Evolutionary conservation across 92 coral and sea anemone species (phyloP), one percentile per base, ranked within the genome.

Genomic region (Micromussa lordhowensis): DNA sequence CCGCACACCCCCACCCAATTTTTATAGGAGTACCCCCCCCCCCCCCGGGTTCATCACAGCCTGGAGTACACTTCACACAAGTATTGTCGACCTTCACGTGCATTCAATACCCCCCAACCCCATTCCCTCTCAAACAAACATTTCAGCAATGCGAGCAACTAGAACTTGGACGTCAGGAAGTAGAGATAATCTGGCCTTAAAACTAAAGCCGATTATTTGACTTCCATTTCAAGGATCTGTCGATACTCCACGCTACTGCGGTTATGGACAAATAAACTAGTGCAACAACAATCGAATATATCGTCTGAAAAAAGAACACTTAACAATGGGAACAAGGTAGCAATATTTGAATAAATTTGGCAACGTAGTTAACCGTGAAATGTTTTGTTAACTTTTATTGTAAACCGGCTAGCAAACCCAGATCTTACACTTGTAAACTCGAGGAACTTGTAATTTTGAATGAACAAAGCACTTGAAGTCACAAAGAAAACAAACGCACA

Each of bases 291-390:
- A 24, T 26, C 38, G 30, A 19, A 72, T 15, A 29, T 24, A 3
- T 73, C 70, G 26, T 34, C 70, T 73, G 69, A 63, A 84, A 55
- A 84, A 73, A 34, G 70, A 55, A 7, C 70, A 84, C 54, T 75
- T 71, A 14, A 84, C 80, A 72, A 84, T 30, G 24, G 80, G 55
- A 6, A 66, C 55, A 34, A 32, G 48, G 32, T 55, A 53, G 58
- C 80, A 72, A 84, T 84, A 84, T 31, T 32, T 35, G 78, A 55
- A 84, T 84, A 72, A 54, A 71, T 53, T 48, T 51, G 49, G 32
- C 32, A 32, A 21, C 17, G 77, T 71, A 15, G 44, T 31, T 16
- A 40, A 34, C 24, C 77, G 77, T 71, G 44, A 71, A 71, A 32
- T 71, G 19, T 29, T 71, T 31, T 71, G 48, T 71, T 12, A 35